Base-by-base conservation (phyloP, 2,888 invertebrate species). In the Heterodera filipjevi region DNA sequence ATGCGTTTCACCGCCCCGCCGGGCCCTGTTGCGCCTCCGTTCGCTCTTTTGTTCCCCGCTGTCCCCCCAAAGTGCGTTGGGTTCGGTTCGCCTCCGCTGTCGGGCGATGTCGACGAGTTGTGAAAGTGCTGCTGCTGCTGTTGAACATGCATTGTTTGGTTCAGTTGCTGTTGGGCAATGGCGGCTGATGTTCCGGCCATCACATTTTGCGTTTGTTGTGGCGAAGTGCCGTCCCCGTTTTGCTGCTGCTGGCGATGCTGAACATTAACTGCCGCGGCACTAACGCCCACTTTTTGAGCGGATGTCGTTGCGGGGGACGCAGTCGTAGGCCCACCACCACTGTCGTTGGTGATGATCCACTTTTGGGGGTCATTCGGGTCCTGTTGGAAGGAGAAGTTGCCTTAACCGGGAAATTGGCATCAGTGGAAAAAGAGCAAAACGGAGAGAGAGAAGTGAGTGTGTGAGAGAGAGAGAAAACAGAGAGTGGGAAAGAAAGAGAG, bases 281-380 rank as follows among this genome's bases (percentile, higher is more conserved):
- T n/a, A n/a, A n/a, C n/a, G 22, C 53, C 19, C 44, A 19, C 33
- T 30, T 46, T 35, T 71, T 27, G 39, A 16, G 46, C 71, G 8
- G 44, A 5, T 8, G 59, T 27, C 59, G 59, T 27, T 27, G 59
- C n/a, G 10, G 35, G 16, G 32, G 35, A 16, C 3, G 39, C 33
- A 1, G 68, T 30, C 16, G 77, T 44, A 0, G 78, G 33, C 19
- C 78, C 35, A 49, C 79, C 71, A 22, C 76, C 79, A 49, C 77
- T 78, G 66, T 89, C 88, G 78, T 88, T 88, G 10, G 88, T 89
- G 79, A 88, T 88, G 49, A 89, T 89, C 95, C 95, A 95, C 90
- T 94, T 94, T 82, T 92, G 93, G 0, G 94, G 93, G 89, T 95
- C 94, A 84, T 92, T 93, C 0, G 94, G 93, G 87, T 95, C 94